Evolutionary conservation across 2,113 vertebrate species (phyloP).

Genomic region (Phalacrocorax carbo): DNA sequence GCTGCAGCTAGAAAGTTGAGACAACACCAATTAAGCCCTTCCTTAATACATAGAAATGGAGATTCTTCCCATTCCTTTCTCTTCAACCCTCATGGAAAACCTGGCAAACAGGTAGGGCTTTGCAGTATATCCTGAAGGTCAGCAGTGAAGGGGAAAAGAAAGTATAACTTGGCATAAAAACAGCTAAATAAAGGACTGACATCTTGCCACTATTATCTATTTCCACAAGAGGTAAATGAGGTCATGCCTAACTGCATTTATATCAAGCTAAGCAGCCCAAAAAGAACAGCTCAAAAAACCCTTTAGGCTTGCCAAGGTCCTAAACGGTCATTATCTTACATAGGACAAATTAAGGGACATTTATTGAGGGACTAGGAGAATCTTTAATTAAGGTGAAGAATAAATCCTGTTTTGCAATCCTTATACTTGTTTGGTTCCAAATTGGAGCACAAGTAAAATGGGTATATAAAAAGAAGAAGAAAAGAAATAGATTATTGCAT

Average conservation of each 20-base stretch:
- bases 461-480: background rate
- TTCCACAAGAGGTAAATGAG: slow-evolving; percentile 48
- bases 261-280: slow-evolving; percentile 34
- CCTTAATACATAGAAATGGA: background rate
- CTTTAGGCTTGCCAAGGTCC: slow-evolving; percentile 45
- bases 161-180: background rate
- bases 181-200: slow-evolving; percentile 8
- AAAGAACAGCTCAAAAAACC: slow-evolving; percentile 34
- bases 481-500: background rate
- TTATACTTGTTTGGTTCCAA: background rate
- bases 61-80: background rate
- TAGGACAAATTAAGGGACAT: slow-evolving; percentile 40
- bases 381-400: slow-evolving; percentile 44
- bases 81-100: background rate
- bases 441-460: background rate
- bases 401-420: background rate
- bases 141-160: background rate
- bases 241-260: slow-evolving; percentile 30
- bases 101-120: background rate
- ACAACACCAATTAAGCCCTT: background rate
- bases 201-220: slow-evolving; percentile 23
- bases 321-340: slow-evolving; percentile 41
- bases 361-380: slow-evolving; percentile 12
- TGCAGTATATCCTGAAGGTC: slow-evolving; percentile 28
- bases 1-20: background rate